phyloP scores from a whole-genome alignment of 2,888 invertebrate species.

The Drosophila mimetica region DNA sequence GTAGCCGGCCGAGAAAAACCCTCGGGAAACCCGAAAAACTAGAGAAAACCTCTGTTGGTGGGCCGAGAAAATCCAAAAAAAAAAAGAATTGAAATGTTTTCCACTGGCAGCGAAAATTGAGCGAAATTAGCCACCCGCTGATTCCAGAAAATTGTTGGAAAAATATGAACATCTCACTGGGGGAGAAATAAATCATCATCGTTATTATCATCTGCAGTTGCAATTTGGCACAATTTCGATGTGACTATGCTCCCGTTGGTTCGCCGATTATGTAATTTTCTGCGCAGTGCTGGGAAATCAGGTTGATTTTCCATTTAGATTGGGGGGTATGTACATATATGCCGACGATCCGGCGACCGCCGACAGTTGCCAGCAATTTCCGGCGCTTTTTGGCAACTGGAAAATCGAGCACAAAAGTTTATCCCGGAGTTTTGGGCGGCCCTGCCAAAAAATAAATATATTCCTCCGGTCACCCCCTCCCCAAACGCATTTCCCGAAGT shows the following conservation, averaged over 20 bases:
- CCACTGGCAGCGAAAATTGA: constrained; percentile 50
- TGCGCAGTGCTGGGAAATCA: constrained; percentile 28
- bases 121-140: constrained; percentile 70
- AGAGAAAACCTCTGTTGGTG: constrained; percentile 68
- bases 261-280: constrained; percentile 65
- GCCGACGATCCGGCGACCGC: constrained; percentile 40
- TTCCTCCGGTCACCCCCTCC: background rate
- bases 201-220: constrained; percentile 38
- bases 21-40: constrained; percentile 52
- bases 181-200: constrained; percentile 44
- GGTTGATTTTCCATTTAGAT: constrained; percentile 34
- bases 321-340: constrained; percentile 5
- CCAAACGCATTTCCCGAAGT: constrained; percentile 9
- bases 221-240: constrained; percentile 61
- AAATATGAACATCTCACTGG: constrained; percentile 31
- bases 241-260: constrained; percentile 12
- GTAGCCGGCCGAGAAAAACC: constrained; percentile 50
- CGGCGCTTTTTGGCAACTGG: constrained; percentile 59
- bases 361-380: constrained; percentile 45
- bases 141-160: constrained; percentile 33
- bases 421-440: constrained; percentile 26
- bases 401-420: constrained; percentile 73
- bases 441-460: background rate
- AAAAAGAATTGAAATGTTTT: constrained; percentile 52
- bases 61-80: constrained; percentile 39